Conservation (phyloP, 2,113 vertebrate species). For the Sander vitreus region DNA sequence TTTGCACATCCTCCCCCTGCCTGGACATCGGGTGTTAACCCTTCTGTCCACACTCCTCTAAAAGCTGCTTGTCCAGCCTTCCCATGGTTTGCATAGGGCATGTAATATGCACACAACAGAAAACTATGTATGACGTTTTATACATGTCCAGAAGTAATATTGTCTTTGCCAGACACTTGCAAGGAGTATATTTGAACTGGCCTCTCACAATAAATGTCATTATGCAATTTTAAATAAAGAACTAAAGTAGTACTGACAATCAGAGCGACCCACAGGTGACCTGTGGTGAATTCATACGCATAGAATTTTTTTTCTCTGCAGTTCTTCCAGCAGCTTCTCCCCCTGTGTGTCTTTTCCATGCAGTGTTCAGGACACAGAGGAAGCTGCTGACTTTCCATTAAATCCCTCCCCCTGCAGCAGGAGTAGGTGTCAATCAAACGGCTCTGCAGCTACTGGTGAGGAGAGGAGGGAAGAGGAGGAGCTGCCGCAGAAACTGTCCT, state of each 20-base stretch:
- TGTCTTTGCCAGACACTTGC: constrained; percentile 61
- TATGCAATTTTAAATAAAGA: constrained; percentile 67
- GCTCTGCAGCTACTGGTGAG: constrained; percentile 54
- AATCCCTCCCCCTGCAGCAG: constrained; percentile 49
- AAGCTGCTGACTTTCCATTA: constrained; percentile 65
- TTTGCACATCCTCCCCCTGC: constrained; percentile 40
- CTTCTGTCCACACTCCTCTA: constrained; percentile 25
- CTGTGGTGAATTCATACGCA: constrained; percentile 12
- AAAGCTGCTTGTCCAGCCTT: constrained; percentile 54
- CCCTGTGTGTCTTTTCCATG: constrained; percentile 71
- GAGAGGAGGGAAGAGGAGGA: constrained; percentile 35
- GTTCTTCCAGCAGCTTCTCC: constrained; percentile 41
- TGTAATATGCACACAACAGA: constrained; percentile 76
- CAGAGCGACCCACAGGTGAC: constrained; percentile 41
- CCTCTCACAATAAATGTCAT: constrained; percentile 65
- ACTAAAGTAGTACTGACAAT: constrained; percentile 51
- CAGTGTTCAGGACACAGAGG: constrained; percentile 70
- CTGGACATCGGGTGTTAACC: constrained; percentile 36
- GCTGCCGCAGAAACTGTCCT: constrained; percentile 48
- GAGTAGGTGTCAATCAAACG: constrained; percentile 61
- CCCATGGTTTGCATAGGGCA: constrained; percentile 82
- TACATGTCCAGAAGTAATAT: constrained; percentile 67
- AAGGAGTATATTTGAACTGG: constrained; percentile 68
- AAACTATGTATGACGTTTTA: constrained; percentile 61
- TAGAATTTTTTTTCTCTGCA: constrained; percentile 12